These are phyloP conservation scores for Luidia sarsii DNA, from an alignment of 53 echinoderm and acorn worm species.

Conservation along the genomic window DNA sequence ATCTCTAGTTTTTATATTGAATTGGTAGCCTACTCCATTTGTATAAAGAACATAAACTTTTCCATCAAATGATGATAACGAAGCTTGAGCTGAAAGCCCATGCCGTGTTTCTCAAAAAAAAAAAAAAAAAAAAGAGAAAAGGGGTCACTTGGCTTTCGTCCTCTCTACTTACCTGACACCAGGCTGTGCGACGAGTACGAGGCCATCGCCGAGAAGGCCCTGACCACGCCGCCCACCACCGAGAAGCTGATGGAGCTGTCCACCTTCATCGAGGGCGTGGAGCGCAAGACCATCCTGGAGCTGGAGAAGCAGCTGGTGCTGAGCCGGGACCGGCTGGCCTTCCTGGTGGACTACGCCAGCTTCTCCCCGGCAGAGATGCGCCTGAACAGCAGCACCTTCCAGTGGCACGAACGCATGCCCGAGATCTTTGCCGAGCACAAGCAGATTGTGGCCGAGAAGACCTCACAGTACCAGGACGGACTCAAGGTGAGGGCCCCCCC, in stretches of 20 bases:
- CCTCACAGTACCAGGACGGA: conserved; percentile 88
- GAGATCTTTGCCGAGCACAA: conserved; percentile 95
- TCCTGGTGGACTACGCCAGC: conserved; percentile 93
- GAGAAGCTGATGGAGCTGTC: conserved; percentile 94
- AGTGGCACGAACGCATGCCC: conserved; percentile 99
- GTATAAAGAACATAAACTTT: too few species aligned
- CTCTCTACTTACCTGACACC: not conserved
- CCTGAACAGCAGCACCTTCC: conserved; percentile 97
- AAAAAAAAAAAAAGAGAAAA: too few species aligned
- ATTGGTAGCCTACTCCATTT: too few species aligned
- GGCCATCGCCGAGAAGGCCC: conserved; percentile 94
- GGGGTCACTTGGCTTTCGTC: too few species aligned
- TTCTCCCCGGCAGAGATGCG: conserved; percentile 99
- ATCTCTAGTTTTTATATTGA: too few species aligned
- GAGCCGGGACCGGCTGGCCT: conserved; percentile 89
- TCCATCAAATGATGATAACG: too few species aligned
- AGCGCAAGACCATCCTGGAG: conserved; percentile 86
- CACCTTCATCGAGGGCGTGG: conserved; percentile 80
- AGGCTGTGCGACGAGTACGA: conserved; percentile 95
- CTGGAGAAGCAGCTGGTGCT: conserved; percentile 90
- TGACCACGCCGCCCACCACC: conserved; percentile 96
- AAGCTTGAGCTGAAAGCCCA: too few species aligned
- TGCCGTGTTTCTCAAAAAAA: too few species aligned
- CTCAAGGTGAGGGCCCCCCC: conserved; percentile 82
- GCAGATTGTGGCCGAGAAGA: conserved; percentile 91